Evolutionary conservation across 2,797 vertebrate species (phyloP), one percentile per base, ranked within the genome.

Genomic region (Sebastes elongatus): DNA sequence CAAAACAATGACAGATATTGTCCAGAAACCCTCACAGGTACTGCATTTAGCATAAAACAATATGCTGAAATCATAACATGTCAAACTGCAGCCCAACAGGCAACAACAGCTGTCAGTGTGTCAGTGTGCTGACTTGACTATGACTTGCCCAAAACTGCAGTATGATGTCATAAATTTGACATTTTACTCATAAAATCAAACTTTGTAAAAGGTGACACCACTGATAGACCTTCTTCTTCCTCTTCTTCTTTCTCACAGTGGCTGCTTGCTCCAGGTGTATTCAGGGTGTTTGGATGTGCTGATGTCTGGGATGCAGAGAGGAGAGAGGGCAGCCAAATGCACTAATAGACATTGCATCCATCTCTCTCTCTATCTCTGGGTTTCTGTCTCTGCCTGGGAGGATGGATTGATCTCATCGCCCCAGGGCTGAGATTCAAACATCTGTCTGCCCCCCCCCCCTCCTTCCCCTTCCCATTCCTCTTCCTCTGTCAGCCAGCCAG

Each of bases 381-480:
- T 82, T 70, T 87, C 84, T 61, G 74, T 73, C 77, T 84, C 63
- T 76, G 79, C 85, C 88, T 88, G 64, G 55, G 85, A 92, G 89
- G 90, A 86, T 83, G 84, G 86, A 90, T 91, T 93, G 92, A 94
- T 94, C 92, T 92, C 90, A 93, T 90, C 86, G 78, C 76, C 87
- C 90, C 78, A 65, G 81, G 89, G 86, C 88, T 92, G 85, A 89
- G 93, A 92, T 91, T 94, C 91, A 94, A 93, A 95, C 94, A 95
- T 95, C 95, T 95, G 95, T 87, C 92, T 93, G 84, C 2, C 33
- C 3, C 10, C 32, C 32, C 32, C 1, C 3, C 3, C 32, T 11
- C n/a, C 10, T 2, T 57, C 55, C 22, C 59, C 66, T 65, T 68
- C 66, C 57, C 68, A 49, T 71, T 78, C 75, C 69, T 69, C 76